Evolutionary conservation across 2,113 vertebrate species (phyloP).

Genomic region (Pluvianellus socialis): DNA sequence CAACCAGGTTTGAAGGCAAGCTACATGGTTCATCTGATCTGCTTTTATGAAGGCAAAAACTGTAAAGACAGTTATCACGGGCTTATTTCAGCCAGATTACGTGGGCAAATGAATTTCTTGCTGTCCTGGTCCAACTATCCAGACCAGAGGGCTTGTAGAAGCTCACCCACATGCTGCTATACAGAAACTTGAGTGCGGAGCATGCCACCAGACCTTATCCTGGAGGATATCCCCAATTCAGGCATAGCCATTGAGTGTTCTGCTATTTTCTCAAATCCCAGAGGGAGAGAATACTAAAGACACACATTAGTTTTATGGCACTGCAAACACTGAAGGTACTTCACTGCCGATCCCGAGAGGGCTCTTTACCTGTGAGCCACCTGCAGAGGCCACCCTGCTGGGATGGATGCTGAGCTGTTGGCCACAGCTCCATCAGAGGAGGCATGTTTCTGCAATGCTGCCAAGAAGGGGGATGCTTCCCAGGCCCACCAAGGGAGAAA

Average conservation of each 20-base stretch:
- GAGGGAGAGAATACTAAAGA: background rate
- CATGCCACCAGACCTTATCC: background rate
- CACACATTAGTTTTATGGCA: background rate
- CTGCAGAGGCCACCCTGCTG: background rate
- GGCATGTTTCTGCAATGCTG: rapidly evolving
- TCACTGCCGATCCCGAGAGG: background rate
- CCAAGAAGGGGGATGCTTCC: rapidly evolving
- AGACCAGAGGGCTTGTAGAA: background rate
- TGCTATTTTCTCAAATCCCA: background rate
- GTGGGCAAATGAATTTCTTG: background rate
- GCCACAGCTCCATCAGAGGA: background rate
- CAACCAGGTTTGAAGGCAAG: background rate
- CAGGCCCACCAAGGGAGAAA: background rate
- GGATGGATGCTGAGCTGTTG: background rate
- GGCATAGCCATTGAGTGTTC: background rate
- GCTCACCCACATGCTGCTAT: background rate
- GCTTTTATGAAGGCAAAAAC: background rate
- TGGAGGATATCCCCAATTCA: background rate
- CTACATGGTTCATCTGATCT: background rate
- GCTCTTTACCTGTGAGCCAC: background rate
- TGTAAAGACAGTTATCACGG: background rate
- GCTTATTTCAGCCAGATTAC: background rate
- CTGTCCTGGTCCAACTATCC: background rate
- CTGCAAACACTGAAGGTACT: background rate
- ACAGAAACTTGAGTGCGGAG: background rate